Evolutionary conservation across 2,113 vertebrate species (phyloP), one percentile per base, ranked within the genome.

Genomic region (Oryctolagus cuniculus): DNA sequence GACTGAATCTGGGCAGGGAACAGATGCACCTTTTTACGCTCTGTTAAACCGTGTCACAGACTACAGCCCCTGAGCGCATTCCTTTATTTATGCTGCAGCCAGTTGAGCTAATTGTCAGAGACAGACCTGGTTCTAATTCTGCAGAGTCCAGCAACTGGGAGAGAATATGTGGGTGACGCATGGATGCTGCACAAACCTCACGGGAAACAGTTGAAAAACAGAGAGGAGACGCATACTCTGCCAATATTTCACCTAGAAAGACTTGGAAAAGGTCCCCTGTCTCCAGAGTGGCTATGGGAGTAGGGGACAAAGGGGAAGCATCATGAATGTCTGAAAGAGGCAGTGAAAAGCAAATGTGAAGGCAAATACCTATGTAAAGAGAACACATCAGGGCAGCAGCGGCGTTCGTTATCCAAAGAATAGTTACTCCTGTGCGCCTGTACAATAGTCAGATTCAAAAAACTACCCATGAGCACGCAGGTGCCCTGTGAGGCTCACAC

Each of bases 21-120:
- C 98, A 98, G 96, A 98, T 98, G 98, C 97, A 98, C 96, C 97
- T 98, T 98, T 98, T 98, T 97, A 98, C 96, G 97, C 98, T 98
- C 98, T 98, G 98, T 98, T 98, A 98, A 98, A 95, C 97, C 96
- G 44, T 96, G 97, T 98, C 98, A 98, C 97, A 97, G 98, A 96
- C 96, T 98, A 98, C 96, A 97, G 97, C 96, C 97, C 97, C 98
- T 96, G 92, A 97, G 97, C 92, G 96, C 96, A 98, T 98, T 98
- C 97, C 96, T 97, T 97, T 98, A 98, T 98, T 98, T 98, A 97
- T 87, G 96, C 97, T 91, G 96, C 94, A 98, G 96, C 96, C 96
- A 94, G 96, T 87, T 97, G 97, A 98, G 98, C 97, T 98, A 98
- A 98, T 98, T 98, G 98, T 95, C 97, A 97, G 94, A 98, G 97